Conservation (phyloP, 1,140 invertebrate species). For the Drosophila triauraria region DNA sequence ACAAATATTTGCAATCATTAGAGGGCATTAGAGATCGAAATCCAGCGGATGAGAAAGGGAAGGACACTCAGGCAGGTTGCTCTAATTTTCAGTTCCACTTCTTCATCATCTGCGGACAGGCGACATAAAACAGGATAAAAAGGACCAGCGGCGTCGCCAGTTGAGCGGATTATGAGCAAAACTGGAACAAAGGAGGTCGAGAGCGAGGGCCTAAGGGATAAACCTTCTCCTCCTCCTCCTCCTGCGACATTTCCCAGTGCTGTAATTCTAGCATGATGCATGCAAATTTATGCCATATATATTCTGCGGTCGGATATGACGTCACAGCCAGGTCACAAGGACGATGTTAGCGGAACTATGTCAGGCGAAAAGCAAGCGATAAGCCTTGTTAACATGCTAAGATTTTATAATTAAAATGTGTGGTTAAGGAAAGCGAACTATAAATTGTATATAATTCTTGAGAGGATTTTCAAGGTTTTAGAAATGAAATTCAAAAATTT, state of each 20-base stretch:
- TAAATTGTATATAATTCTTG: neutral
- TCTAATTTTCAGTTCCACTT: slow-evolving; percentile 61
- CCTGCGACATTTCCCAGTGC: slow-evolving; percentile 9
- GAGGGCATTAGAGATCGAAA: slow-evolving; percentile 60
- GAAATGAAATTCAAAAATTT: neutral
- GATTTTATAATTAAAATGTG: neutral
- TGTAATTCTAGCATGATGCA: slow-evolving; percentile 64
- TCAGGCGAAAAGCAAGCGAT: slow-evolving; percentile 45
- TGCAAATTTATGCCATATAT: slow-evolving; percentile 66
- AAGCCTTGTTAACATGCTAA: slow-evolving; percentile 2
- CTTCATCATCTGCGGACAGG: slow-evolving; percentile 56
- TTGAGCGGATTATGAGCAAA: slow-evolving; percentile 68
- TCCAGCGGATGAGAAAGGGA: slow-evolving; percentile 16
- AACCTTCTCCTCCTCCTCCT: neutral
- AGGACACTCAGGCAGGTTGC: slow-evolving; percentile 55
- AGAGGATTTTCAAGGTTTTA: neutral
- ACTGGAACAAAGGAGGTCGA: slow-evolving; percentile 32
- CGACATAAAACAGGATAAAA: slow-evolving; percentile 76
- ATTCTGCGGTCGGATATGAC: slow-evolving; percentile 55
- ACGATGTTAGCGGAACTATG: slow-evolving; percentile 34
- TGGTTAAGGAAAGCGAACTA: neutral
- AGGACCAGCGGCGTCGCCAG: slow-evolving; percentile 52
- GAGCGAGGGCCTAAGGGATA: slow-evolving; percentile 25
- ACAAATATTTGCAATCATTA: slow-evolving; percentile 79
- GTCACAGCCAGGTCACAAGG: slow-evolving; percentile 19